A percentile compares a stretch with the other conserved stretches of the same genome.
Conservation (phyloP, 2,797 vertebrate species). For the Eidolon dupreanum region DNA sequence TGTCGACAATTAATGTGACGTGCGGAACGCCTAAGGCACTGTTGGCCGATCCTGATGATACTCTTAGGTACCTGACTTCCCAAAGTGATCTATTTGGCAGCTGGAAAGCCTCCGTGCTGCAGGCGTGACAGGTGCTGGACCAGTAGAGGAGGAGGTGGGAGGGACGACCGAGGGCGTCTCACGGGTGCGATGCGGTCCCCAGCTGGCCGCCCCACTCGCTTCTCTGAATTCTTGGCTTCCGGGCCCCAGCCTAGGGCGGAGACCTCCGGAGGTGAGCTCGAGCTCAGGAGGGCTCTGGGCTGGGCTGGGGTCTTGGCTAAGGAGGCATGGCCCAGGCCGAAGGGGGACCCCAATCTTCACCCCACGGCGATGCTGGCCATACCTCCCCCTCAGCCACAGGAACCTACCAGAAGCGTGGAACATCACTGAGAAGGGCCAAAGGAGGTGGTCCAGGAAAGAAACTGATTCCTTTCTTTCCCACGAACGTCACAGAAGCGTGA, state of each 20-base stretch:
- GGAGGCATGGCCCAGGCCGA: neutral
- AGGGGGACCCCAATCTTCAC: neutral
- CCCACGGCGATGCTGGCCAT: neutral
- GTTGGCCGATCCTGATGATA: neutral
- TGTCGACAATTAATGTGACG: neutral
- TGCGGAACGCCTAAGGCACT: neutral
- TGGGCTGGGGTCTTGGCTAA: neutral
- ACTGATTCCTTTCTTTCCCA: neutral
- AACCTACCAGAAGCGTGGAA: neutral
- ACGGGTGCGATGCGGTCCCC: neutral
- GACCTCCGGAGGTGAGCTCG: neutral
- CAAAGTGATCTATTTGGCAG: neutral
- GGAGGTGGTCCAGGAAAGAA: neutral
- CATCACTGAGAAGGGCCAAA: neutral
- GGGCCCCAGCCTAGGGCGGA: neutral
- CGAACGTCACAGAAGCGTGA: neutral
- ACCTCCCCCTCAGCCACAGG: neutral
- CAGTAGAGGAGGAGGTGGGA: too few relatives aligned
- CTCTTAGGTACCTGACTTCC: neutral
- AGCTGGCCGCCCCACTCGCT: neutral
- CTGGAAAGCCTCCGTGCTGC: neutral
- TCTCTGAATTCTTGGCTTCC: neutral
- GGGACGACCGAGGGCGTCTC: neutral
- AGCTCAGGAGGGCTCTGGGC: neutral
- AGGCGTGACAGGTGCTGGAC: neutral